Conservation (phyloP, 1,140 invertebrate species). For the Brachionus paranguensis region DNA sequence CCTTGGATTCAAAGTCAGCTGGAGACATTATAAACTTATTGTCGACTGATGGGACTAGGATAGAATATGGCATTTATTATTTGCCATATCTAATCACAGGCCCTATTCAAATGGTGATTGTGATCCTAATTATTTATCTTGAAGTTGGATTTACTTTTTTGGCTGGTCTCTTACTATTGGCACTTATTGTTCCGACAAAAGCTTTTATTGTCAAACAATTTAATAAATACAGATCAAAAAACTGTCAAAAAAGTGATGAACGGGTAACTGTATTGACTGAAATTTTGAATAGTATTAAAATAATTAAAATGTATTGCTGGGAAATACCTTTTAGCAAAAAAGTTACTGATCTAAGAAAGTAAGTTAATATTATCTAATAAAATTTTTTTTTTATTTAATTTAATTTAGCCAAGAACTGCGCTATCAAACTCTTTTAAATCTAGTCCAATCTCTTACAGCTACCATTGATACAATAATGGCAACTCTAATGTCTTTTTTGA, state of each 20-base stretch:
- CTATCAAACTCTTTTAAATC: not conserved
- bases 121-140: not conserved
- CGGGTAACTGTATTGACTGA: conserved; percentile 80
- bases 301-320: conserved; percentile 73
- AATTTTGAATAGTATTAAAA: conserved; percentile 78
- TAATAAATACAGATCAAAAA: conserved; percentile 22
- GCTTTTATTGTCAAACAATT: not conserved
- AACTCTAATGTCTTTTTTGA: conserved; percentile 26
- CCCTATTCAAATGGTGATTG: conserved; percentile 24
- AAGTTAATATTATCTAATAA: not conserved
- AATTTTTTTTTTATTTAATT: not conserved
- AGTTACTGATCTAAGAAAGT: conserved; percentile 31
- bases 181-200: conserved; percentile 22
- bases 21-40: conserved; percentile 27
- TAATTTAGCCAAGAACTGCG: not conserved
- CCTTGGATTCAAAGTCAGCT: not conserved
- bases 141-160: conserved; percentile 15
- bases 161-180: not conserved
- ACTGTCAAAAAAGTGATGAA: conserved; percentile 60
- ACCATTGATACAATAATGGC: conserved; percentile 36
- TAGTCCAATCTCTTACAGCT: not conserved
- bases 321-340: conserved; percentile 43
- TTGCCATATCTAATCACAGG: conserved; percentile 29
- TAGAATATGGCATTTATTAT: conserved; percentile 28
- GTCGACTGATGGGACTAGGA: conserved; percentile 4